phyloP scores from a whole-genome alignment of 1,140 invertebrate species.

The Physella acuta region DNA sequence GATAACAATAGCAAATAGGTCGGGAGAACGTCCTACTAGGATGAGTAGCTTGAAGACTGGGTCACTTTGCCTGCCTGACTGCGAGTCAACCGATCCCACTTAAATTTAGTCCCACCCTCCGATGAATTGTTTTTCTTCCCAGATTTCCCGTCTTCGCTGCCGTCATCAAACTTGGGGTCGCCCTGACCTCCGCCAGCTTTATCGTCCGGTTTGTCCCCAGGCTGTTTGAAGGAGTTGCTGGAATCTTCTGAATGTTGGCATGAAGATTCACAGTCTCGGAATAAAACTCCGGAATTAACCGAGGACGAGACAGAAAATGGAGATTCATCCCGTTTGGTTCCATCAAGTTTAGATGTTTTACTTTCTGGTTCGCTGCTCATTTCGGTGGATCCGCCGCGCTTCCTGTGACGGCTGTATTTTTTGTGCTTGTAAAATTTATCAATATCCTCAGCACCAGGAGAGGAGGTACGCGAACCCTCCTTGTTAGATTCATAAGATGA shows the following conservation, averaged over 20 bases:
- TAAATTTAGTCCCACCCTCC: conserved; percentile 5
- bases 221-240: neutral
- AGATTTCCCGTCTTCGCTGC: conserved; percentile 19
- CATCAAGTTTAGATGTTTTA: conserved; percentile 7
- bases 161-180: neutral
- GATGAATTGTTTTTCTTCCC: conserved; percentile 32
- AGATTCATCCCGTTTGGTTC: neutral
- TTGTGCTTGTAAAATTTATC: conserved; percentile 47
- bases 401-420: conserved; percentile 43
- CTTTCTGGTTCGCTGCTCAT: neutral
- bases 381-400: conserved; percentile 27
- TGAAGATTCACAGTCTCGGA: conserved; percentile 18
- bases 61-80: conserved; percentile 40
- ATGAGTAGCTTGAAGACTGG: conserved; percentile 25
- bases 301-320: conserved; percentile 4
- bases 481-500: conserved; percentile 19
- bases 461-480: conserved; percentile 20
- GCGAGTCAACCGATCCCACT: conserved; percentile 47
- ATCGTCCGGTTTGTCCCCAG: neutral
- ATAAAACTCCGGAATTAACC: neutral
- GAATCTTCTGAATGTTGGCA: neutral
- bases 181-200: neutral
- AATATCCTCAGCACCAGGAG: conserved; percentile 17
- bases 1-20: no score
- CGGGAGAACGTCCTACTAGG: no score